Evolutionary conservation across 2,113 vertebrate genomes (phyloP), one percentile per base, ranked within the genome.

Genomic region (Alexandromys fortis): DNA sequence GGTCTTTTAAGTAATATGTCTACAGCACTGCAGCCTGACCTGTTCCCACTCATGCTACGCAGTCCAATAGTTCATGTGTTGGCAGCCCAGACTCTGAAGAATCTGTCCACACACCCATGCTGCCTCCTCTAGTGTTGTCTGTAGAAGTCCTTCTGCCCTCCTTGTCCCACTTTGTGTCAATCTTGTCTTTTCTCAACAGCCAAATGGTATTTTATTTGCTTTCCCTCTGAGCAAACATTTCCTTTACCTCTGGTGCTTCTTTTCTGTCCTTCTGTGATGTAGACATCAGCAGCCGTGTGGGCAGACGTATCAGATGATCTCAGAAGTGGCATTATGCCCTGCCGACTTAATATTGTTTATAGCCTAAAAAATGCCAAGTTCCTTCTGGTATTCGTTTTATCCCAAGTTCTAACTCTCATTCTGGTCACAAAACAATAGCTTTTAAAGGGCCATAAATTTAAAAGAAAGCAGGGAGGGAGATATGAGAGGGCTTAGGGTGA

Each of bases 41-140:
- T 45, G n/a, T 19, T 30, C 14, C 24, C 16, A 26, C 55, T 30
- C 58, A 42, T 30, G 14, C n/a, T 28, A 14, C 13, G 10, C 2
- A 30, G 81, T 42, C 10, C n/a, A 2, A 5, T 16, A 28, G 81
- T 28, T 1, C 13, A 4, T 28, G 24, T 61, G 26, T 11, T 33
- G 90, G 49, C 38, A 86, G 30, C 7, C 30, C 30, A 33, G n/a
- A 77, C 0, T 61, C 73, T n/a, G 16, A 35, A 67, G n/a, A 28
- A 4, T 19, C 5, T 45, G 28, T 78, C 12, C 70, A 7, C 42
- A 10, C 1, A 5, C 28, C 8, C 21, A 3, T 2, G 7, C 10
- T 9, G 33, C 47, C 10, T 76, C 4, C 38, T 67, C 24, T 75
- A 28, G 24, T 63, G 61, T 70, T 89, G 11, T 63, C 35, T 76